Evolutionary conservation across 2,888 invertebrate genomes (phyloP).

Genomic region (Vesta saturnalis): DNA sequence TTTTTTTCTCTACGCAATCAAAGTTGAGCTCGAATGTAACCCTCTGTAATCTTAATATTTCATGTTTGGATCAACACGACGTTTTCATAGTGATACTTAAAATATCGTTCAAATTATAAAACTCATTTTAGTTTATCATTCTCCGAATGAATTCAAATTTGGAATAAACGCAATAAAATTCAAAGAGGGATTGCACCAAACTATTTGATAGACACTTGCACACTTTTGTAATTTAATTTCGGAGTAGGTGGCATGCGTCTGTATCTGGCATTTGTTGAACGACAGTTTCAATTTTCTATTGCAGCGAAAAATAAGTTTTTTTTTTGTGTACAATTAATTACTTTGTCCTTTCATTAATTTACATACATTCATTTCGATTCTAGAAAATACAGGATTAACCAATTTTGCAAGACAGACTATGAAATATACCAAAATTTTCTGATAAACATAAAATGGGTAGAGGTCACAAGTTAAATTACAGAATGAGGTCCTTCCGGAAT

Average conservation of each 20-base stretch:
- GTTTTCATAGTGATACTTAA: constrained; percentile 28
- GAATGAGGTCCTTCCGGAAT: constrained; percentile 17
- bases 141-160: not conserved
- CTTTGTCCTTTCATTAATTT: constrained; percentile 10
- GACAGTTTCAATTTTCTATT: constrained; percentile 51
- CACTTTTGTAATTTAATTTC: constrained; percentile 54
- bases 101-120: constrained; percentile 28
- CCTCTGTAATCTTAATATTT: constrained; percentile 56
- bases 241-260: constrained; percentile 49
- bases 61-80: constrained; percentile 44
- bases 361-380: too few species aligned
- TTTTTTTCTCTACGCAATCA: constrained; percentile 55
- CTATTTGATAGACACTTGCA: constrained; percentile 47
- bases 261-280: constrained; percentile 49
- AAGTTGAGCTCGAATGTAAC: constrained; percentile 52
- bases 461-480: constrained; percentile 9
- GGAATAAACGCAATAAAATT: not conserved
- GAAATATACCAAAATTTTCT: too few species aligned
- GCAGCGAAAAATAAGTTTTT: constrained; percentile 35
- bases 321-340: constrained; percentile 26
- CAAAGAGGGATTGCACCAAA: constrained; percentile 19
- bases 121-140: constrained; percentile 3
- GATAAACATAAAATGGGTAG: too few species aligned
- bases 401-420: too few species aligned
- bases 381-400: too few species aligned